Evolutionary conservation across 1,140 invertebrate species (phyloP), one percentile per base, ranked within the genome.

Genomic region (Drosophila bifasciata): DNA sequence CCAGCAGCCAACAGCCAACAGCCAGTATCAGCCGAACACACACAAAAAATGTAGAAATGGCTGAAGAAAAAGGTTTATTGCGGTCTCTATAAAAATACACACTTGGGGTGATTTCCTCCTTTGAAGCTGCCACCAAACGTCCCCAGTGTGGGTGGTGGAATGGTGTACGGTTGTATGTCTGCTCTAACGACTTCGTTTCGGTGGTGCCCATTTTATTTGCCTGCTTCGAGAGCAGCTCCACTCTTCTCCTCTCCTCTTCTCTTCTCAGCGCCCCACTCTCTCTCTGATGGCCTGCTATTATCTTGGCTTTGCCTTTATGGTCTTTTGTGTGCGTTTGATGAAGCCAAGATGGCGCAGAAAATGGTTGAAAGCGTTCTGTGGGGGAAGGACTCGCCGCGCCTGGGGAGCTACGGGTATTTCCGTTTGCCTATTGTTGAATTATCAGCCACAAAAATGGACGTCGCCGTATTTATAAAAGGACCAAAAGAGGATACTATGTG

Each of bases 71-170:
- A 86, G 81, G 81, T 86, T 86, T 86, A 86, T 86, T 86, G 81
- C 83, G 81, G 83, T 88, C 81, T 86, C 81, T 83, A 86, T 86
- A 86, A 86, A 86, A 86, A 86, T 86, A 86, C 83, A 86, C 81
- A 86, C 81, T 86, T 86, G 81, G 81, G 81, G 81, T 86, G 81
- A 86, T 88, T 88, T 86, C 62, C 81, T 86, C 58, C 39, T 86
- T 85, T 86, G 81, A 85, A 76, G 80, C 72, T 59, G 45, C 39
- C 75, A 84, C 76, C 84, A 79, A 85, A 80, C 59, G 46, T 63
- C 17, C 72, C 71, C 74, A 72, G 66, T 76, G 79, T 75, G 74
- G 80, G 79, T 75, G 25, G 23, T 41, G 21, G 8, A 28, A 28
- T 28, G 8, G 28, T 25, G 41, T 32, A 25, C 45, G 32, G 32